Base-by-base conservation (phyloP, 1,140 invertebrate species). In the Hermatobates lingyangjiaoensis region DNA sequence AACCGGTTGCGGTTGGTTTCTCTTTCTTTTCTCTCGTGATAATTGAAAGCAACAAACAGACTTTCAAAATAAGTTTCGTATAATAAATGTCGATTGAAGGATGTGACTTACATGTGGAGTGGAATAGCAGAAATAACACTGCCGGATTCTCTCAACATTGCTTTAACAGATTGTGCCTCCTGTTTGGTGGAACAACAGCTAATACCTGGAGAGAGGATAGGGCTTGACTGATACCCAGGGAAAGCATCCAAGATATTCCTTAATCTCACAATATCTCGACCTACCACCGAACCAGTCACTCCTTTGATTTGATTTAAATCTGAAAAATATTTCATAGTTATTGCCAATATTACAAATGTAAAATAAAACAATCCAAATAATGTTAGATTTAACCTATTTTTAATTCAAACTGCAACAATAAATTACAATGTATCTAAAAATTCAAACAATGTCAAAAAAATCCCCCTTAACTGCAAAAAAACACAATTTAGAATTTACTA, bases 101-200 rank as follows among this genome's bases (percentile, higher is more conserved):
- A 47, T 27, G 23, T 18, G 46, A 70, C 71, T 73, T 64, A 80
- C 79, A 74, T 72, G 63, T 79, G 72, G 62, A 76, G 72, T 4
- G 76, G 69, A 47, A 80, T 61, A 25, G 74, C 75, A 45, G 73
- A 69, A 56, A 77, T 66, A 49, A 69, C 63, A 50, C 67, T 62
- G 23, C 65, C 64, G 2, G 74, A 67, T n/a, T 69, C 58, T 27
- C 61, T 63, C 2, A 79, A 64, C 56, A 73, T 75, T 58, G 72
- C 72, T 54, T 68, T 68, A 23, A 75, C 67, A 57, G 73, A 73
- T 42, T 68, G 66, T 42, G 67, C 64, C 45, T 74, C 68, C 18
- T 71, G 61, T 0, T 59, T 61, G 14, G 55, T 64, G 26, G 52
- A 55, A 15, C 64, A 64, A 27, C 52, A 56, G 3, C 64, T 60